Percentiles rank a stretch among this genome's conserved stretches.
Evolutionary conservation across 2,797 vertebrate genomes (phyloP).

Genomic region (Amphiprion clarkii): DNA sequence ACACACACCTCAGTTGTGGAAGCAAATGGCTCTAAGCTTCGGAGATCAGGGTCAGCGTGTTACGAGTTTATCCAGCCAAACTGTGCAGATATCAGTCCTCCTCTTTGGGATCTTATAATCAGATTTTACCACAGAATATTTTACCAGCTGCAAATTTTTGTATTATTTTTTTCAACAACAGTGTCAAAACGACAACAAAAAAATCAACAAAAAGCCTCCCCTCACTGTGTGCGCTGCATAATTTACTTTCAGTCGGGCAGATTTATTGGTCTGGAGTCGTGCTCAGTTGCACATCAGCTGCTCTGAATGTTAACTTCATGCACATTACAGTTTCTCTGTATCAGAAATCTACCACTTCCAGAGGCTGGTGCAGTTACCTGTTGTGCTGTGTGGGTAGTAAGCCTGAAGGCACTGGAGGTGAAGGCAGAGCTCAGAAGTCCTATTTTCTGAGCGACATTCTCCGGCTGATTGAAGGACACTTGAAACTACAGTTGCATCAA

Average conservation of each 20-base stretch:
- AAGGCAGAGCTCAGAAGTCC: slow-evolving; percentile 39
- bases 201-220: neutral
- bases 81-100: neutral
- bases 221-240: neutral
- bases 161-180: no score
- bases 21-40: slow-evolving; percentile 7
- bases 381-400: slow-evolving; percentile 68
- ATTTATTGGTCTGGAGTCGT: no score
- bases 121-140: neutral
- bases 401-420: slow-evolving; percentile 48
- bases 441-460: slow-evolving; percentile 72
- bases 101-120: neutral
- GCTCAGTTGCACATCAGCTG: neutral
- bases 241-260: no score
- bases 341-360: neutral
- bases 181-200: neutral
- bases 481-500: slow-evolving; percentile 58
- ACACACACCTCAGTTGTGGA: neutral
- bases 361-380: slow-evolving; percentile 68
- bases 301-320: neutral
- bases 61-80: neutral
- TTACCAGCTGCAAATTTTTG: no score
- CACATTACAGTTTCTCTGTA: neutral
- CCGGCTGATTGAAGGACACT: slow-evolving; percentile 40
- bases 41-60: neutral